A percentile compares a stretch with the other conserved stretches of the same genome.
Evolutionary conservation across 2,888 invertebrate genomes (phyloP).

Genomic region (Drosophila nigricruria): DNA sequence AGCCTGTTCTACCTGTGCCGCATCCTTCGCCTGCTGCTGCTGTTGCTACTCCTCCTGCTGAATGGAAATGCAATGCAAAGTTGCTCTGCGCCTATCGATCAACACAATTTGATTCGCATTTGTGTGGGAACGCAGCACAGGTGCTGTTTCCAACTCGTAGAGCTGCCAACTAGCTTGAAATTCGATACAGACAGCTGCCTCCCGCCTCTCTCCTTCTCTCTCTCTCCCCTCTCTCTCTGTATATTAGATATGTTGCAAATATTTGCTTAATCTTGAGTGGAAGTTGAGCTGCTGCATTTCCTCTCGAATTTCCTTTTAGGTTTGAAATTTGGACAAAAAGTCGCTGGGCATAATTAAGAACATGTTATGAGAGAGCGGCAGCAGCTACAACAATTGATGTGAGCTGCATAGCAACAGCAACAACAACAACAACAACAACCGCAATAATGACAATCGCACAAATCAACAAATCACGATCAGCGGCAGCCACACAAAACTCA

Average conservation of each 20-base stretch:
- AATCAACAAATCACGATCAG: slow-evolving; percentile 78
- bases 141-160: slow-evolving; percentile 63
- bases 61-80: slow-evolving; percentile 42
- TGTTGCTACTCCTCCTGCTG: background rate
- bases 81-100: slow-evolving; percentile 61
- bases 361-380: slow-evolving; percentile 53
- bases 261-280: slow-evolving; percentile 54
- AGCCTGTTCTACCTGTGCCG: slow-evolving; percentile 13
- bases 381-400: background rate
- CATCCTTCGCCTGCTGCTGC: slow-evolving; percentile 18
- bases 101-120: slow-evolving; percentile 77
- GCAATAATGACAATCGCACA: slow-evolving; percentile 65
- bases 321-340: slow-evolving; percentile 44
- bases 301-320: slow-evolving; percentile 33
- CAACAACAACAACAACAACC: slow-evolving; percentile 20
- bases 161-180: slow-evolving; percentile 47
- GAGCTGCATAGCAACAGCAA: slow-evolving; percentile 17
- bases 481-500: slow-evolving; percentile 56
- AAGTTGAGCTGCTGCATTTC: slow-evolving; percentile 34
- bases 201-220: background rate
- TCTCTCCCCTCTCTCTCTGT: background rate
- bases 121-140: slow-evolving; percentile 73
- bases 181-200: slow-evolving; percentile 50
- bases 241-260: slow-evolving; percentile 60
- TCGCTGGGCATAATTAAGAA: slow-evolving; percentile 62